These are phyloP conservation scores for Sphaeramia orbicularis DNA, from an alignment of 2,797 vertebrate species.

Conservation along the genomic window DNA sequence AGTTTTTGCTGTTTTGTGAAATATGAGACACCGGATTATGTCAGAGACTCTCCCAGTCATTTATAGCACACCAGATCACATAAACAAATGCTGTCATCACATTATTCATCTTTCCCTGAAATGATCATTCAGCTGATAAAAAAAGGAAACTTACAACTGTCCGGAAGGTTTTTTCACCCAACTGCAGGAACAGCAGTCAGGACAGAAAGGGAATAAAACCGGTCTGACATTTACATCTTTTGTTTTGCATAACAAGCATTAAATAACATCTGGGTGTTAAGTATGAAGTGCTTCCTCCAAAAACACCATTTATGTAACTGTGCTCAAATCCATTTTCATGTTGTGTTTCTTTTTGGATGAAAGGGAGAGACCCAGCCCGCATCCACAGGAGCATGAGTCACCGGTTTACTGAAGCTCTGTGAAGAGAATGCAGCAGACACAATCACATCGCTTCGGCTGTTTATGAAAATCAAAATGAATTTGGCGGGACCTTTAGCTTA, in stretches of 20 bases:
- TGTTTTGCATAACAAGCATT: slow-evolving; percentile 17
- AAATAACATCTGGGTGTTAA: not conserved
- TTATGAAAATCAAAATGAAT: slow-evolving; percentile 46
- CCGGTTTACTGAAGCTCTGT: slow-evolving; percentile 35
- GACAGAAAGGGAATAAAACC: slow-evolving; percentile 10
- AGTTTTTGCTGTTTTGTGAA: slow-evolving; percentile 59
- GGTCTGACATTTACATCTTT: slow-evolving; percentile 24
- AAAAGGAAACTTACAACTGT: not conserved
- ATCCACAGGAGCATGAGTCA: slow-evolving; percentile 65
- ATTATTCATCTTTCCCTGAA: slow-evolving; percentile 44
- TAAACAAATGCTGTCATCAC: slow-evolving; percentile 14
- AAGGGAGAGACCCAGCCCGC: slow-evolving; percentile 16
- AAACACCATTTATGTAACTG: slow-evolving; percentile 19
- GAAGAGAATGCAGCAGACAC: slow-evolving; percentile 43
- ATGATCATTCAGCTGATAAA: slow-evolving; percentile 29
- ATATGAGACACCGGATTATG: slow-evolving; percentile 43
- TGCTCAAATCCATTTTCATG: slow-evolving; percentile 15
- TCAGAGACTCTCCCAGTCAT: slow-evolving; percentile 30
- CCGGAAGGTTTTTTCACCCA: slow-evolving; percentile 11
- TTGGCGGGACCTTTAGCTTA: not conserved
- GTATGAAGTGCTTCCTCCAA: slow-evolving; percentile 28
- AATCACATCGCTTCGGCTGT: slow-evolving; percentile 45
- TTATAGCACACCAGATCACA: slow-evolving; percentile 26
- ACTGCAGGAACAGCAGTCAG: slow-evolving; percentile 3
- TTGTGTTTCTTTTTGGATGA: slow-evolving; percentile 21